A percentile compares a stretch with the other conserved stretches of the same genome.
These are phyloP conservation scores for Synanthedon myopaeformis DNA, from an alignment of 2,888 invertebrate species.

Conservation along the genomic window DNA sequence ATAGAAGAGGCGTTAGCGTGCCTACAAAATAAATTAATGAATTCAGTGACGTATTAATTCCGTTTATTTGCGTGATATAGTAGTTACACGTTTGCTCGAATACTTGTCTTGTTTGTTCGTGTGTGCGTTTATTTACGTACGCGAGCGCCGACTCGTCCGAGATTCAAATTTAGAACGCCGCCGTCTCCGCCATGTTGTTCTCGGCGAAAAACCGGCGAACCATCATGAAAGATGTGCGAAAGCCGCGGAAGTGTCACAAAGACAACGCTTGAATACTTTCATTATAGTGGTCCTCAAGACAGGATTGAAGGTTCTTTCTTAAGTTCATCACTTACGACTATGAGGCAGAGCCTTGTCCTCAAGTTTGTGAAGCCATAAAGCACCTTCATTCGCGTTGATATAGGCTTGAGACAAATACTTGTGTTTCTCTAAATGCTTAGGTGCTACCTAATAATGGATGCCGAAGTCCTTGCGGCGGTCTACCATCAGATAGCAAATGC, in stretches of 20 bases:
- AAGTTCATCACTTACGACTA: no score
- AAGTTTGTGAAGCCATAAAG: no score
- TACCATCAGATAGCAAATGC: no score
- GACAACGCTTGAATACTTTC: conserved; percentile 10
- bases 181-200: conserved; percentile 69
- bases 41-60: conserved; percentile 12
- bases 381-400: no score
- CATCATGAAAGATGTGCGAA: conserved; percentile 44
- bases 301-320: no score
- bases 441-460: no score
- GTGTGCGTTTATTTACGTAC: conserved; percentile 71
- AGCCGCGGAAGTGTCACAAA: conserved; percentile 43
- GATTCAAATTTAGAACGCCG: conserved; percentile 66
- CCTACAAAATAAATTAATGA: conserved; percentile 7
- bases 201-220: conserved; percentile 65
- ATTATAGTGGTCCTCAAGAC: background rate
- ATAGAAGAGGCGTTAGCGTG: no score
- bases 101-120: conserved; percentile 50
- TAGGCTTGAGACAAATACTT: no score
- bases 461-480: no score
- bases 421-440: no score
- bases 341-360: no score
- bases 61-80: background rate
- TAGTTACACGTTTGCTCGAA: conserved; percentile 39
- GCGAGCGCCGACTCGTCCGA: conserved; percentile 71